Conservation (phyloP, 2,113 vertebrate genomes). For the Ciconia stormi region DNA sequence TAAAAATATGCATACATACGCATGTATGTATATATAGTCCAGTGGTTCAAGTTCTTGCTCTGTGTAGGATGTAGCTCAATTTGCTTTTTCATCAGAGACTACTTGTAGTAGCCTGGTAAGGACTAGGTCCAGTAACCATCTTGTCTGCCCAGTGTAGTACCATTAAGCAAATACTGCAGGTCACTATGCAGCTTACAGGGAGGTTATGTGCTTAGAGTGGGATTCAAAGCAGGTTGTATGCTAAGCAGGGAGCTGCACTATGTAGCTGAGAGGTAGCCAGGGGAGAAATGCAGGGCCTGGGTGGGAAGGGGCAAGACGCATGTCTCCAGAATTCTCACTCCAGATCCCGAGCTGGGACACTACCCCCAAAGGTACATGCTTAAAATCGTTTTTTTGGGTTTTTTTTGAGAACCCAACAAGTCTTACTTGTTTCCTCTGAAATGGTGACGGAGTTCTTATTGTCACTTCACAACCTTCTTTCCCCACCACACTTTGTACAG, state of each 20-base stretch:
- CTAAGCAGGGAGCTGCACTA: background rate
- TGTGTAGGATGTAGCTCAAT: background rate
- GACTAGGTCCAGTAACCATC: background rate
- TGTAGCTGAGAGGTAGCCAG: background rate
- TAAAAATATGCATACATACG: background rate
- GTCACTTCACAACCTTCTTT: background rate
- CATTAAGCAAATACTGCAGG: background rate
- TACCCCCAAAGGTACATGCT: background rate
- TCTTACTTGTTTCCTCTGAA: background rate
- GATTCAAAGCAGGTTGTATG: background rate
- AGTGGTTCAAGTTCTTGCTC: background rate
- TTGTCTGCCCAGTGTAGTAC: background rate
- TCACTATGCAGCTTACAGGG: background rate
- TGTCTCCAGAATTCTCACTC: background rate
- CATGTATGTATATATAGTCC: background rate
- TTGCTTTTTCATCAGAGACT: background rate
- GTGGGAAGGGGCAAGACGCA: background rate
- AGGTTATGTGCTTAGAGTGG: background rate
- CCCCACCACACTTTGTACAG: background rate
- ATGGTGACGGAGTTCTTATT: background rate
- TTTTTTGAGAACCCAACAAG: background rate
- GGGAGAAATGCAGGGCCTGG: background rate
- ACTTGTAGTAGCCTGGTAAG: background rate
- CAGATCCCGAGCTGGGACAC: background rate
- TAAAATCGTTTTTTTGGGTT: background rate